Conservation (phyloP, 2,797 vertebrate species). For the Clarias platycephalus region DNA sequence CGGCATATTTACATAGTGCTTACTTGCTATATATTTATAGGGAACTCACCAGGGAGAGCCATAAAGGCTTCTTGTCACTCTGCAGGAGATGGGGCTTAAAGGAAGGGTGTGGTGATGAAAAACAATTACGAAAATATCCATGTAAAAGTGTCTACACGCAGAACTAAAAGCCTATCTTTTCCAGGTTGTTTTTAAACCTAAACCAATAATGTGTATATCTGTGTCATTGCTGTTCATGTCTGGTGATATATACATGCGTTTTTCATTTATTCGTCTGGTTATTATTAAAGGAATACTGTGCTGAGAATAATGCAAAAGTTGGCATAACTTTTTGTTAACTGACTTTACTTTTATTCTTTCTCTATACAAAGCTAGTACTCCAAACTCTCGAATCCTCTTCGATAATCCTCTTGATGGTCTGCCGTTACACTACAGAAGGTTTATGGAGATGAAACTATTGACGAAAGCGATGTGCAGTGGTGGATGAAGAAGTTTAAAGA, state of each 20-base stretch:
- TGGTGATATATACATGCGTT: not conserved
- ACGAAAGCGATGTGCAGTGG: no score
- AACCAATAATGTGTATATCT: not conserved
- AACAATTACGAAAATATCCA: not conserved
- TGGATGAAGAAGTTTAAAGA: no score
- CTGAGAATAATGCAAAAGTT: no score
- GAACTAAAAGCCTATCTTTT: not conserved
- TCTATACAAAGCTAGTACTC: no score
- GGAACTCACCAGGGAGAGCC: not conserved
- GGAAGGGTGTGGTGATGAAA: not conserved
- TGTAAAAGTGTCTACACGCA: not conserved
- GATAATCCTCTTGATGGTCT: no score
- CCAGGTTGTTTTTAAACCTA: not conserved
- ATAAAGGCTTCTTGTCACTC: conserved; percentile 9
- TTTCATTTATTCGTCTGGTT: not conserved
- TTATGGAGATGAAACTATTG: no score
- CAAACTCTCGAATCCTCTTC: no score
- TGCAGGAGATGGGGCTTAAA: not conserved
- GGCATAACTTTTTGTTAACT: not conserved
- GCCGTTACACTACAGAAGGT: no score
- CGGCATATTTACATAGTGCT: conserved; percentile 41
- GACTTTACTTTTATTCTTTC: no score
- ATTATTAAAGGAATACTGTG: no score
- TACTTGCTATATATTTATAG: conserved; percentile 18
- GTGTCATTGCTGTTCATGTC: not conserved